A percentile compares a stretch with the other conserved stretches of the same genome.
Evolutionary conservation across 2,888 invertebrate species (phyloP).

Genomic region (Caenorhabditis zanzibari): DNA sequence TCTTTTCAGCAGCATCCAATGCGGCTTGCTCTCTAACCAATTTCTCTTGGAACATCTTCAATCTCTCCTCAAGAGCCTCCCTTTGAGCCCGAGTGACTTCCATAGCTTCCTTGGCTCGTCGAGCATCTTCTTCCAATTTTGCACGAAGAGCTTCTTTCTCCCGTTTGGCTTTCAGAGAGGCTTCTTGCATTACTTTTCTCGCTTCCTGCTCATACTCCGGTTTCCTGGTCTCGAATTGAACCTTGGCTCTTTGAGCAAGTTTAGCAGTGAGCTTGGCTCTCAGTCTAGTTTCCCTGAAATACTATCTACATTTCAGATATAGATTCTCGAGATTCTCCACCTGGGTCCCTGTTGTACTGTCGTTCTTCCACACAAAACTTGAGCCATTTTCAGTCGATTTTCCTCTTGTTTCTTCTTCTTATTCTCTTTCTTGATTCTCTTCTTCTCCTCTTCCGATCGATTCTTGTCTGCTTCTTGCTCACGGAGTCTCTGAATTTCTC

Average conservation of each 20-base stretch:
- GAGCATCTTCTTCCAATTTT: conserved; percentile 12
- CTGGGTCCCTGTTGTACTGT: background rate
- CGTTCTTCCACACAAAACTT: background rate
- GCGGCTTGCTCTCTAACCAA: background rate
- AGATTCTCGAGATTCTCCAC: no score
- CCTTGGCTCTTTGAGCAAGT: conserved; percentile 5
- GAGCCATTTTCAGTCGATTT: background rate
- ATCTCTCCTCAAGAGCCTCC: conserved; percentile 2
- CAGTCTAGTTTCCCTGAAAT: conserved; percentile 11
- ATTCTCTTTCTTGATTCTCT: background rate
- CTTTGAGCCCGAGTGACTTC: conserved; percentile 3
- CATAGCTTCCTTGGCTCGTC: conserved; percentile 7
- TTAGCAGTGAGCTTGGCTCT: conserved; percentile 15
- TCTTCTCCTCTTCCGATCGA: background rate
- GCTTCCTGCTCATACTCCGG: background rate
- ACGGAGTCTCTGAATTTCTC: background rate
- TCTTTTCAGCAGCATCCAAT: background rate
- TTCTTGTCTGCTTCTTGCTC: background rate
- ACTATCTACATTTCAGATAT: background rate
- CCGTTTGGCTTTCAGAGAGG: background rate
- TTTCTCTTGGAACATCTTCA: conserved; percentile 15
- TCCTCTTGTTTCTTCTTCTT: background rate
- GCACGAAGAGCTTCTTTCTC: conserved; percentile 20
- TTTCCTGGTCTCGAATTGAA: background rate
- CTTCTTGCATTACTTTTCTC: background rate